These are phyloP conservation scores for Aplochiton taeniatus DNA, from an alignment of 2,797 vertebrate genomes.

Conservation along the genomic window DNA sequence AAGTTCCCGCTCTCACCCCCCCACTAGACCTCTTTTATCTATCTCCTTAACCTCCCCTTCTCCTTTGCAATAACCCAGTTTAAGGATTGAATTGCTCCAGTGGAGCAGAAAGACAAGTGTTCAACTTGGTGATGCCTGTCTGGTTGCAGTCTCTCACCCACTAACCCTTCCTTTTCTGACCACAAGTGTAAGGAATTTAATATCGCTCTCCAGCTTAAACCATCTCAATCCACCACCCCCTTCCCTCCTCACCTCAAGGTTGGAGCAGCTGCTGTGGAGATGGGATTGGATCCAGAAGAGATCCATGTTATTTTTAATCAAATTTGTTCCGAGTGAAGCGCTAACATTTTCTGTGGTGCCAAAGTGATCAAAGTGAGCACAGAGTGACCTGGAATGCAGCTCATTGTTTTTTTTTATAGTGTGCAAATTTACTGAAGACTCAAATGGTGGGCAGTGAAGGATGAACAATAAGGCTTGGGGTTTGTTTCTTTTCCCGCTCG, in stretches of 20 bases:
- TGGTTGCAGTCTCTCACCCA: slow-evolving; percentile 43
- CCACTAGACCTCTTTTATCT: slow-evolving; percentile 32
- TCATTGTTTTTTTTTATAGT: slow-evolving; percentile 56
- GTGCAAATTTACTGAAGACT: slow-evolving; percentile 52
- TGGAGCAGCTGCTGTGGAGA: slow-evolving; percentile 54
- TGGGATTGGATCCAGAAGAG: slow-evolving; percentile 57
- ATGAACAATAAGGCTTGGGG: slow-evolving; percentile 49
- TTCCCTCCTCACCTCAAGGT: slow-evolving; percentile 41
- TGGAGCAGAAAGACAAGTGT: slow-evolving; percentile 60
- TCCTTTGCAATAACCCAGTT: slow-evolving; percentile 52
- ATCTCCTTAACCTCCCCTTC: slow-evolving; percentile 45
- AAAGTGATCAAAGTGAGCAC: slow-evolving; percentile 39
- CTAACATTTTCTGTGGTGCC: slow-evolving; percentile 10
- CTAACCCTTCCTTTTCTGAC: slow-evolving; percentile 30
- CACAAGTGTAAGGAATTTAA: slow-evolving; percentile 61
- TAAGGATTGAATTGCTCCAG: slow-evolving; percentile 54
- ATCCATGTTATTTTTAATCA: slow-evolving; percentile 45
- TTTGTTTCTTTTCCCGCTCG: slow-evolving; percentile 53
- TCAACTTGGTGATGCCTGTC: slow-evolving; percentile 44
- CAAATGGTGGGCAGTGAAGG: slow-evolving; percentile 46
- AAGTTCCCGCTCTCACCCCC: slow-evolving; percentile 39
- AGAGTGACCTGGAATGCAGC: slow-evolving; percentile 47
- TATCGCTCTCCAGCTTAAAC: slow-evolving; percentile 45
- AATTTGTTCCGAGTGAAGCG: slow-evolving; percentile 32
- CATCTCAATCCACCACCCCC: slow-evolving; percentile 19